Conservation (phyloP, 2,888 invertebrate genomes). For the Stramonita haemastoma region DNA sequence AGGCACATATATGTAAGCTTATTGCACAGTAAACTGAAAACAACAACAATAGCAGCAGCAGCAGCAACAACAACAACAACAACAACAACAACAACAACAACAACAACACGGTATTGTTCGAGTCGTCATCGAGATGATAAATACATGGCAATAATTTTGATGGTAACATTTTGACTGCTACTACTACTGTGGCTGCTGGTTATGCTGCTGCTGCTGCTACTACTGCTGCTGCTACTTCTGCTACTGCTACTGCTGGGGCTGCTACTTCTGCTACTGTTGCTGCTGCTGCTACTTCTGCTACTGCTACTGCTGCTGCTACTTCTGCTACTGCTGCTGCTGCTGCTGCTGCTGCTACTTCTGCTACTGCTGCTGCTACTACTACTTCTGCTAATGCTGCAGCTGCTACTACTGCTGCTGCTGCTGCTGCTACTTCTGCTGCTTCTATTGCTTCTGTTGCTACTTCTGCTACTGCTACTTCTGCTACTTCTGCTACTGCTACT, state of each 20-base stretch:
- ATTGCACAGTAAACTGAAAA: too few relatives aligned
- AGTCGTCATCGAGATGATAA: too few relatives aligned
- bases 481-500: neutral
- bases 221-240: too few relatives aligned
- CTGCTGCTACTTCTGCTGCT: neutral
- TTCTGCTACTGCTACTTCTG: neutral
- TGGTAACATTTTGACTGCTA: neutral
- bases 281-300: neutral
- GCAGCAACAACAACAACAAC: too few relatives aligned
- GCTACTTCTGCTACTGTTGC: neutral
- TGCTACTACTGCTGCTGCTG: neutral
- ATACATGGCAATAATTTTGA: too few relatives aligned
- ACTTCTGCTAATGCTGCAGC: neutral
- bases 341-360: too few relatives aligned
- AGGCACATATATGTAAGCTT: too few relatives aligned
- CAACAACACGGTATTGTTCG: too few relatives aligned
- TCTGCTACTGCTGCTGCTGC: neutral
- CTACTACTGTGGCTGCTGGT: neutral
- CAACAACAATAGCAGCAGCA: too few relatives aligned
- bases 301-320: slow-evolving; percentile 7
- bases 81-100: too few relatives aligned
- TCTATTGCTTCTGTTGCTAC: neutral
- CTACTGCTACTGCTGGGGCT: neutral
- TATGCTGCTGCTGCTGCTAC: neutral
- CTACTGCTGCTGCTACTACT: neutral